A percentile compares a stretch with the other conserved stretches of the same genome.
These are phyloP conservation scores for Rhagonycha lutea DNA, from an alignment of 2,888 invertebrate species.

Conservation along the genomic window DNA sequence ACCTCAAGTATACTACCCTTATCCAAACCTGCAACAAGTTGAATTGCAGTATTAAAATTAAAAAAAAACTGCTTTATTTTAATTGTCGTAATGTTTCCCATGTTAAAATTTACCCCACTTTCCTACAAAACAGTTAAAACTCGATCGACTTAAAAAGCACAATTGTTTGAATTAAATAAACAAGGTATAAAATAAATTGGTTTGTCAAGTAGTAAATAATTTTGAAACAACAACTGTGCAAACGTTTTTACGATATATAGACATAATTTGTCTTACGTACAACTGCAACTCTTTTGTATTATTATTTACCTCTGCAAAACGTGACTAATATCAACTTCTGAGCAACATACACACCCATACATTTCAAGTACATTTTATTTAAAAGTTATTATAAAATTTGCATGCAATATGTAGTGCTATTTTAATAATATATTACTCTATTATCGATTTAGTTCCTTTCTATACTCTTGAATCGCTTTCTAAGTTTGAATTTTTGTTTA, in stretches of 20 bases:
- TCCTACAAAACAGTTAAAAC: too few relatives aligned
- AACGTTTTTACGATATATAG: background rate
- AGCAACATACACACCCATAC: slow-evolving; percentile 15
- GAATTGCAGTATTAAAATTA: too few relatives aligned
- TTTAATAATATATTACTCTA: background rate
- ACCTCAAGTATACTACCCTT: too few relatives aligned
- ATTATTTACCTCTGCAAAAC: slow-evolving; percentile 8
- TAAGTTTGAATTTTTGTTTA: background rate
- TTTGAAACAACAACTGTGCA: background rate
- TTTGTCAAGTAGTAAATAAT: background rate
- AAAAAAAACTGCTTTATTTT: too few relatives aligned
- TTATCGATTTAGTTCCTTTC: background rate
- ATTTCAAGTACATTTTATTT: background rate
- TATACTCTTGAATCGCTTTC: background rate
- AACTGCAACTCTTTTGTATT: background rate
- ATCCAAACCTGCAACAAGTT: too few relatives aligned
- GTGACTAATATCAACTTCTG: slow-evolving; percentile 18
- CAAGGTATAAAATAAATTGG: background rate
- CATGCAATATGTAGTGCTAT: background rate
- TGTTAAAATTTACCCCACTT: background rate
- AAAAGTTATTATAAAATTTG: background rate
- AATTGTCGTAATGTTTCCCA: background rate
- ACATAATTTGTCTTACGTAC: slow-evolving; percentile 1
- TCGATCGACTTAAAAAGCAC: background rate
- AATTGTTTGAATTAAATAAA: background rate